Percentiles rank a stretch among this genome's conserved stretches.
These are phyloP conservation scores for Molothrus ater DNA, from an alignment of 2,797 vertebrate species.

Conservation along the genomic window DNA sequence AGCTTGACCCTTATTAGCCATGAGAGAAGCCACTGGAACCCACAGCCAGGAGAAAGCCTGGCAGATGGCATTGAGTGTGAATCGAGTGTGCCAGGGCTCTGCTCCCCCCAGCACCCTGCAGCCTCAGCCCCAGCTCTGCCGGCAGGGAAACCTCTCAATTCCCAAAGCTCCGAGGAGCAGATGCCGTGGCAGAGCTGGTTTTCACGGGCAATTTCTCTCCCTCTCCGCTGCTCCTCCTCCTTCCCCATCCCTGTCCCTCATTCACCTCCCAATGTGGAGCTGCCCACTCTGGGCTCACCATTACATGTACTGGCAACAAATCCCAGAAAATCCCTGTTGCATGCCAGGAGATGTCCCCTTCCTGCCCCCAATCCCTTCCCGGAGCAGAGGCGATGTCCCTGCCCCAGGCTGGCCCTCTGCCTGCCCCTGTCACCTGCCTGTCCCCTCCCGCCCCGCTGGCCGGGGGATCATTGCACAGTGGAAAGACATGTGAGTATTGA, in stretches of 20 bases:
- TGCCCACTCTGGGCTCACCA: background rate
- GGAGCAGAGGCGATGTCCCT: background rate
- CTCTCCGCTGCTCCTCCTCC: background rate
- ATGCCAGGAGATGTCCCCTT: background rate
- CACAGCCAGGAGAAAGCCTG: background rate
- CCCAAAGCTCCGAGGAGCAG: background rate
- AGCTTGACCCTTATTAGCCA: background rate
- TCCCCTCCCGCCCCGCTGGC: background rate
- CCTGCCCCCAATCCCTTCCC: background rate
- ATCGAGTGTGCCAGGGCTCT: background rate
- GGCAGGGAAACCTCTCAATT: background rate
- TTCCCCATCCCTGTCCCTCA: background rate
- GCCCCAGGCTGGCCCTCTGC: background rate
- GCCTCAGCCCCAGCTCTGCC: background rate
- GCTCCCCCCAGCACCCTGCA: fast-evolving
- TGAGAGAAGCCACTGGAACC: background rate
- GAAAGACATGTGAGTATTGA: constrained; percentile 46
- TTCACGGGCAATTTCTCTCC: background rate
- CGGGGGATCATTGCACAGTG: constrained; percentile 23
- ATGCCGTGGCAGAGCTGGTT: background rate
- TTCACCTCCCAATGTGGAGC: background rate
- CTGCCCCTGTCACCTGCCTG: background rate
- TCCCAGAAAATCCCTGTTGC: background rate
- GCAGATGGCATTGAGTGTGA: background rate
- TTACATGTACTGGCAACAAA: background rate